phyloP scores from a whole-genome alignment of 2,797 vertebrate species.

The Tiaroga cobitis region DNA sequence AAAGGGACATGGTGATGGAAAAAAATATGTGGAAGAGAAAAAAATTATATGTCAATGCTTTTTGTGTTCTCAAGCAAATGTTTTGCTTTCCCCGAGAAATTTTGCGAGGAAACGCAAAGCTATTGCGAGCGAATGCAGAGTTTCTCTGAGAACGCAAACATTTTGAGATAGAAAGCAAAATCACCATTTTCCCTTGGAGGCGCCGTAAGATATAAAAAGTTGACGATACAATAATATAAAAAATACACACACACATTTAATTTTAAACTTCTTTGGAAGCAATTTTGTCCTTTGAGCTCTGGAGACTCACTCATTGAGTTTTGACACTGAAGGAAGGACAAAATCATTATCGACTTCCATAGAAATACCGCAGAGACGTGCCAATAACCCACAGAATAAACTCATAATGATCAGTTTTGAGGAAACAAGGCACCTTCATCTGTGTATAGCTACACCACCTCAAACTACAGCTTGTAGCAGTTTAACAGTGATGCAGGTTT shows the following conservation, averaged over 20 bases:
- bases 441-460: constrained; percentile 12
- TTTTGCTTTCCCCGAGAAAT: too few relatives aligned
- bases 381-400: constrained; percentile 29
- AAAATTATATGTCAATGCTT: too few relatives aligned
- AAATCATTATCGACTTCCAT: constrained; percentile 23
- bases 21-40: neutral
- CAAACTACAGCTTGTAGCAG: neutral
- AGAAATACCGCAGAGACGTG: neutral
- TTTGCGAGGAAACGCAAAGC: too few relatives aligned
- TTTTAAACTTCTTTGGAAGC: neutral
- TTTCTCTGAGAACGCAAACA: neutral
- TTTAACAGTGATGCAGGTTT: neutral
- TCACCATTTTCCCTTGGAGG: neutral
- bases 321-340: neutral
- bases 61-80: neutral
- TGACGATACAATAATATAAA: neutral
- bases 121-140: too few relatives aligned
- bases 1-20: neutral
- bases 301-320: neutral
- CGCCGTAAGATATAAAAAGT: neutral
- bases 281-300: constrained; percentile 8
- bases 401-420: constrained; percentile 20
- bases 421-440: constrained; percentile 33
- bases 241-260: neutral
- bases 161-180: too few relatives aligned